A percentile compares a stretch with the other conserved stretches of the same genome.
Evolutionary conservation across 2,888 invertebrate genomes (phyloP).

Genomic region (Brenthis hecate): DNA sequence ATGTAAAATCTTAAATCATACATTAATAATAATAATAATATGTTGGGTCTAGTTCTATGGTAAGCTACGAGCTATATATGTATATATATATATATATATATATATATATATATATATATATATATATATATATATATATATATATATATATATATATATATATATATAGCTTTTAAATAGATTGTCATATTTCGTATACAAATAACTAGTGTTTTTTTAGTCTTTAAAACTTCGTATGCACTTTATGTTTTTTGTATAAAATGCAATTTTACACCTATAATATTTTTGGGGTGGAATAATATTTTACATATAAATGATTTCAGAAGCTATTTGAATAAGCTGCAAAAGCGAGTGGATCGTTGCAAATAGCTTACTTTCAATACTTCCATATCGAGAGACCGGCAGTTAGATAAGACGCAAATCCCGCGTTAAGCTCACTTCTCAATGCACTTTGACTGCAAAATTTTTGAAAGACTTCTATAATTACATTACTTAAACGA

Average conservation of each 20-base stretch:
- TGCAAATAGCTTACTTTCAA: slow-evolving; percentile 43
- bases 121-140: too few species aligned
- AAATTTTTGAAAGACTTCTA: slow-evolving; percentile 18
- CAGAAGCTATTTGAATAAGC: slow-evolving; percentile 37
- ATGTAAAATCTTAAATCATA: too few species aligned
- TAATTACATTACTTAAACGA: background rate
- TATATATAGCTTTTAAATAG: too few species aligned
- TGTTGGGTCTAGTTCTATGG: too few species aligned
- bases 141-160: too few species aligned
- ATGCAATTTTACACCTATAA: slow-evolving; percentile 24
- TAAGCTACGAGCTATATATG: too few species aligned
- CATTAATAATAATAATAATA: too few species aligned
- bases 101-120: too few species aligned
- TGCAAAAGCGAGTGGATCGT: slow-evolving; percentile 40
- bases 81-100: too few species aligned
- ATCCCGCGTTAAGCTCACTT: slow-evolving; percentile 50
- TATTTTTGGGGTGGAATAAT: slow-evolving; percentile 26
- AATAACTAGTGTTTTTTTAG: too few species aligned
- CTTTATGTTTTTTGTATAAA: slow-evolving; percentile 14
- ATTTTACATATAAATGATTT: slow-evolving; percentile 36
- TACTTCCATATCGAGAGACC: slow-evolving; percentile 47
- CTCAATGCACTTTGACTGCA: slow-evolving; percentile 32
- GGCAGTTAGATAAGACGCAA: slow-evolving; percentile 47
- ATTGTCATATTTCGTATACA: too few species aligned
- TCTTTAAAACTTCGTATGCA: background rate